Evolutionary conservation across 1,140 invertebrate genomes (phyloP).

Genomic region (Papilio dardanus): DNA sequence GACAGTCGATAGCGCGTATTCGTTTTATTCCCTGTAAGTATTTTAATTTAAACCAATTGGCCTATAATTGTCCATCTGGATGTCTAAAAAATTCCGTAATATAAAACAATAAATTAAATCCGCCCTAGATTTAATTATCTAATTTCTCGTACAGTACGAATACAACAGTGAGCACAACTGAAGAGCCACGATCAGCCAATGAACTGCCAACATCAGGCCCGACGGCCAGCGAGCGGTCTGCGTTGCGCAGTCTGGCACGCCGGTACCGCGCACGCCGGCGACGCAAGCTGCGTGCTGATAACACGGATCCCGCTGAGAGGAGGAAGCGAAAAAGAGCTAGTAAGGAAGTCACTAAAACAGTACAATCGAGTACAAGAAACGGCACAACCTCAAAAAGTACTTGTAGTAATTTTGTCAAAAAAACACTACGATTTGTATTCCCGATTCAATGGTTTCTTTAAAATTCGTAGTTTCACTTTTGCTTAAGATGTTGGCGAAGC

Average conservation of each 20-base stretch:
- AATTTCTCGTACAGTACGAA: constrained; percentile 52
- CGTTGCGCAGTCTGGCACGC: constrained; percentile 88
- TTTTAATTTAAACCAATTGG: neutral
- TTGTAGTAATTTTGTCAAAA: no score
- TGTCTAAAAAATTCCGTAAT: neutral
- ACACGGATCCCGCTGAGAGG: constrained; percentile 69
- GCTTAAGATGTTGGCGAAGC: no score
- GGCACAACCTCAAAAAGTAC: no score
- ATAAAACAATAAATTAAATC: neutral
- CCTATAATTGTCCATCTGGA: no score
- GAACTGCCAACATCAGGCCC: constrained; percentile 82
- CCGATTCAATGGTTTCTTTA: no score
- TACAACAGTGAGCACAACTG: constrained; percentile 67
- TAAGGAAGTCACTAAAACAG: constrained; percentile 49
- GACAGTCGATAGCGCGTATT: constrained; percentile 75
- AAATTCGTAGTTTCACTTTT: no score
- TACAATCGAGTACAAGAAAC: no score
- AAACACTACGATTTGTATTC: no score
- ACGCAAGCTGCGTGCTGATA: constrained; percentile 78
- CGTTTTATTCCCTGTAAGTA: constrained; percentile 72
- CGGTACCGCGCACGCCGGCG: constrained; percentile 83
- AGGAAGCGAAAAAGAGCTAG: constrained; percentile 78
- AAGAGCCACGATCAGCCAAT: constrained; percentile 79
- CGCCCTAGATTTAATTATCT: neutral
- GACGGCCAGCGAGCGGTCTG: constrained; percentile 87